Evolutionary conservation across 2,888 invertebrate species (phyloP), one percentile per base, ranked within the genome.

Genomic region (Beris morrisii): DNA sequence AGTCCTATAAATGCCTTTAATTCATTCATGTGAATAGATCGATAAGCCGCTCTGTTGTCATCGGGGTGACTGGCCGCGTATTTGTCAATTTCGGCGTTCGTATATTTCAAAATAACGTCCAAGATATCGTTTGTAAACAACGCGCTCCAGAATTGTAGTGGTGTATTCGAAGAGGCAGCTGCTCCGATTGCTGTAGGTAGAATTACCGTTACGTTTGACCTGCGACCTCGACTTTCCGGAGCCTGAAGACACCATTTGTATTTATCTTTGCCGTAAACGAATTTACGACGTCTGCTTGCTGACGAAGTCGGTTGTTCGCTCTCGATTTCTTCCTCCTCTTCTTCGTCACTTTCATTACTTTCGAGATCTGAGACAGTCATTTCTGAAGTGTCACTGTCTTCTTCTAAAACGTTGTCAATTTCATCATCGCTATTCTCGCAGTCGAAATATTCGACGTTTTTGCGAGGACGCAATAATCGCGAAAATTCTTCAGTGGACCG

Each of bases 241-340:
- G 28, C 53, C 22, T 7, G 22, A n/a, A 53, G 28, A 53, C 9
- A 53, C 53, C 22, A 53, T 28, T 53, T 53, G 30, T 53, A 9
- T 53, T 53, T 53, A 30, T 53, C 53, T 53, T 53, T 5, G 28
- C 53, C 53, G n/a, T 44, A n/a, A 12, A 12, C 44, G 44, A n/a
- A 12, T 44, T 22, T 22, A 22, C 22, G 22, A 22, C 22, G 22
- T 22, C 22, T 22, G 22, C 22, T 22, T 22, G 22, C 22, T 22
- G 22, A 22, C 22, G 22, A 22, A 22, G 22, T 22, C 22, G 22
- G 22, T 22, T 22, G 22, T 3, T 22, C 22, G 22, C 44, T 44
- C n/a, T 44, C 44, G 11, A n/a, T 44, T n/a, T 12, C n/a, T n/a
- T 44, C 11, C 44, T 12, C 11, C 44, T n/a, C 44, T 12, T 44